Evolutionary conservation across 2,888 invertebrate genomes (phyloP).

Genomic region (Byasa hedistus): DNA sequence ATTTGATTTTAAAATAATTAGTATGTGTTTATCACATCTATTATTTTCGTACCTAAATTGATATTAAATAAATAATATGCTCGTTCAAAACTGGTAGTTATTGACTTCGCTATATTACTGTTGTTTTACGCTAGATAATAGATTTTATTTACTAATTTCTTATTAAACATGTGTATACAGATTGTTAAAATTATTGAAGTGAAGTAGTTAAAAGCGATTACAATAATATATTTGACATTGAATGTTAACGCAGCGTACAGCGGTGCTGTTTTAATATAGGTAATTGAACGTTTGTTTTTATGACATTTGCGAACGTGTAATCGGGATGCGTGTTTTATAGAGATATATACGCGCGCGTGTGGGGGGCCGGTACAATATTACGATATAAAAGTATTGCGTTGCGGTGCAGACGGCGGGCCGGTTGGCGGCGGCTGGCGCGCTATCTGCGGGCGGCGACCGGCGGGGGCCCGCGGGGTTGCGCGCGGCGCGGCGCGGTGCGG

Average conservation of each 20-base stretch:
- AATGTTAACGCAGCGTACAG: neutral
- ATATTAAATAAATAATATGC: no score
- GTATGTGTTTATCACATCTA: neutral
- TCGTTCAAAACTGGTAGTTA: no score
- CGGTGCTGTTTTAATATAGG: neutral
- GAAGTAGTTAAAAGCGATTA: no score
- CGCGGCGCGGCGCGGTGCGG: constrained; percentile 53
- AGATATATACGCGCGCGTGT: neutral
- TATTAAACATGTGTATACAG: no score
- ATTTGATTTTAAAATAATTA: neutral
- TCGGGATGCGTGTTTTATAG: neutral
- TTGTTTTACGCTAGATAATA: no score
- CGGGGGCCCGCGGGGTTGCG: constrained; percentile 76
- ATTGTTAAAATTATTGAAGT: no score
- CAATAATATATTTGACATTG: no score
- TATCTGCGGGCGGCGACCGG: constrained; percentile 79
- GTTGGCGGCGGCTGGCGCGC: constrained; percentile 70
- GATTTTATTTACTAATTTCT: no score
- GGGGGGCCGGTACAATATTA: constrained; percentile 9
- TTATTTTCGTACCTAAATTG: no score
- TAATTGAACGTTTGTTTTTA: neutral
- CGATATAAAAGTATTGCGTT: constrained; percentile 28
- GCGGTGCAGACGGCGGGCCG: constrained; percentile 70
- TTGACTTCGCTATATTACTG: no score
- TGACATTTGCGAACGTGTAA: neutral